Evolutionary conservation across 2,888 invertebrate species (phyloP).

Genomic region (Pterostichus madidus): DNA sequence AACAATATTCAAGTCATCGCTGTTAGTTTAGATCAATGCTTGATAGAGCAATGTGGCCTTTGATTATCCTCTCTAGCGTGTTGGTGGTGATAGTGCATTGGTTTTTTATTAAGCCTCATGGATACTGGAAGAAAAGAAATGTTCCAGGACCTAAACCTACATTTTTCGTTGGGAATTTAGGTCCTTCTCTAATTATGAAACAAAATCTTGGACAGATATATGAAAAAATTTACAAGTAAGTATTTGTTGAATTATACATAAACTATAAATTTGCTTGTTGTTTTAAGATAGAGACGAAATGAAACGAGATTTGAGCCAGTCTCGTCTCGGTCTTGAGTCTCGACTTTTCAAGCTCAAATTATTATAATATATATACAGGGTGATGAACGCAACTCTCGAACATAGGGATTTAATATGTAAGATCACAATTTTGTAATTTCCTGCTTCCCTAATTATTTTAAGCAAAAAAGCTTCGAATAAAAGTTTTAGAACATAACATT

Average conservation of each 20-base stretch:
- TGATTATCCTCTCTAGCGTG: conserved; percentile 18
- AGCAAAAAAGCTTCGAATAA: too few species aligned
- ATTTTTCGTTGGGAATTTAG: conserved; percentile 74
- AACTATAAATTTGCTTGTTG: too few species aligned
- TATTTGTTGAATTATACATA: conserved; percentile 9
- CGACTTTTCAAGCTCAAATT: too few species aligned
- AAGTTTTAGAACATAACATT: too few species aligned
- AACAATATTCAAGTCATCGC: not conserved
- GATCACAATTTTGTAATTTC: too few species aligned
- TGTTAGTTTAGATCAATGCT: not conserved
- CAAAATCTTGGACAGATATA: conserved; percentile 73
- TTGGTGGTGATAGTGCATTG: conserved; percentile 68
- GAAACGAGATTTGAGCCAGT: too few species aligned
- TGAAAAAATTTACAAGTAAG: conserved; percentile 75
- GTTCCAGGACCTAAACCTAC: conserved; percentile 75
- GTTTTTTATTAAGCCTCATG: conserved; percentile 71
- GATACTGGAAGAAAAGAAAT: conserved; percentile 75
- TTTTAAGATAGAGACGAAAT: too few species aligned
- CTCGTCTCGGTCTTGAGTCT: too few species aligned
- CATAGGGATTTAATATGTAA: too few species aligned
- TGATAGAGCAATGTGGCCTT: conserved; percentile 13
- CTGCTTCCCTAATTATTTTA: too few species aligned
- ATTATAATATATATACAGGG: too few species aligned
- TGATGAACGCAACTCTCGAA: too few species aligned
- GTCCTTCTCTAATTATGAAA: conserved; percentile 71